Conservation (phyloP, 64 coral and sea anemone species). For the Platygyra sinensis region DNA sequence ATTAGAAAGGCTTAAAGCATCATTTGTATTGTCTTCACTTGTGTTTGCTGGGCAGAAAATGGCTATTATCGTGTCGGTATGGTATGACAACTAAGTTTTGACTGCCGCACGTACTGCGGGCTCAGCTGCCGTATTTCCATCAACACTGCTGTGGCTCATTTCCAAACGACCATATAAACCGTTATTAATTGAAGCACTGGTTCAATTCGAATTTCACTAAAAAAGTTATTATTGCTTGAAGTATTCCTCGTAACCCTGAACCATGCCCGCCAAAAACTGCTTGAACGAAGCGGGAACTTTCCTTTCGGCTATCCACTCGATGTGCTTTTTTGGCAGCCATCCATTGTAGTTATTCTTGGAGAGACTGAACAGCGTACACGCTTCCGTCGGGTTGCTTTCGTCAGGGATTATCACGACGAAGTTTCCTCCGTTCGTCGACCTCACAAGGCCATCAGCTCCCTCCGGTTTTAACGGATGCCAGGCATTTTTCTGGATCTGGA, state of each 20-base stretch:
- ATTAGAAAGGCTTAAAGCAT: too few relatives aligned
- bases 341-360: slow-evolving; percentile 49
- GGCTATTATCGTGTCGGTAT: too few relatives aligned
- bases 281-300: not conserved
- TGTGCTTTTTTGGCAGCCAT: slow-evolving; percentile 29
- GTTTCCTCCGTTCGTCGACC: slow-evolving; percentile 51
- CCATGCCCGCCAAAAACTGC: not conserved
- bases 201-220: not conserved
- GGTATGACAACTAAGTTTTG: too few relatives aligned
- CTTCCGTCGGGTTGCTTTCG: not conserved
- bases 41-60: too few relatives aligned
- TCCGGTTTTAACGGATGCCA: slow-evolving; percentile 35
- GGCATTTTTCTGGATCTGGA: slow-evolving; percentile 24
- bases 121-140: too few relatives aligned
- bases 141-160: too few relatives aligned
- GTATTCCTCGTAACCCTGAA: not conserved
- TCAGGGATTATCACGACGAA: slow-evolving; percentile 29
- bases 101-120: too few relatives aligned
- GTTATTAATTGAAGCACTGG: not conserved
- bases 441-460: not conserved
- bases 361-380: slow-evolving; percentile 41
- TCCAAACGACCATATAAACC: too few relatives aligned
- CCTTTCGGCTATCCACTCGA: not conserved
- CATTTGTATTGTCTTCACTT: too few relatives aligned
- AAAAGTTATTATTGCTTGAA: not conserved